phyloP scores from a whole-genome alignment of 92 coral and sea anemone species.

The Micromussa lordhowensis region DNA sequence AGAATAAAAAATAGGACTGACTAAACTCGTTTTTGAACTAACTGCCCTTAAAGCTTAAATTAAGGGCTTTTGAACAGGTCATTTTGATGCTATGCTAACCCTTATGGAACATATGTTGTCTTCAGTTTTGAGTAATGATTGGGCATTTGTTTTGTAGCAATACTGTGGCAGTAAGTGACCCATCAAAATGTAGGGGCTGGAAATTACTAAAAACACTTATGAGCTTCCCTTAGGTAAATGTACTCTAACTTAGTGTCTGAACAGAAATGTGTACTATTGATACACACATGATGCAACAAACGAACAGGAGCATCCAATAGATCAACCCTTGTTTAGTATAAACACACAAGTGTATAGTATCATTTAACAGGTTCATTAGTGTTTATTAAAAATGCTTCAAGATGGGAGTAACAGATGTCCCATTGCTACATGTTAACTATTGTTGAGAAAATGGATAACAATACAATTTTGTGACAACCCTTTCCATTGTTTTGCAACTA shows the following conservation, averaged over 20 bases:
- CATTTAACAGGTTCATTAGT: background rate
- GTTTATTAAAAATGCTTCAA: constrained; percentile 20
- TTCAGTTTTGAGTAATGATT: constrained; percentile 1
- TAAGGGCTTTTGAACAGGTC: constrained; percentile 16
- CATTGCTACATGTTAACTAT: constrained; percentile 19
- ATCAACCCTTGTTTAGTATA: constrained; percentile 26
- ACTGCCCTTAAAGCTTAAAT: background rate
- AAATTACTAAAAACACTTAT: constrained; percentile 13
- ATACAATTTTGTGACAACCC: constrained; percentile 32
- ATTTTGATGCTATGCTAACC: constrained; percentile 5
- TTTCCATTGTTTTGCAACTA: constrained; percentile 29
- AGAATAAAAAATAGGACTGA: constrained; percentile 12
- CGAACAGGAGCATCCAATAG: constrained; percentile 16
- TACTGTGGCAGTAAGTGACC: constrained; percentile 25
- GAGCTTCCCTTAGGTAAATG: background rate
- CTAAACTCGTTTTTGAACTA: constrained; percentile 7
- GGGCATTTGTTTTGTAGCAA: constrained; percentile 6
- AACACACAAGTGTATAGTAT: constrained; percentile 25
- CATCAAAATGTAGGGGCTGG: constrained; percentile 22
- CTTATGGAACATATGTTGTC: constrained; percentile 11
- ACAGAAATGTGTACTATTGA: constrained; percentile 10
- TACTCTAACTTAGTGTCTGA: background rate
- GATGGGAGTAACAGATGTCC: constrained; percentile 34
- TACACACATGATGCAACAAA: constrained; percentile 16
- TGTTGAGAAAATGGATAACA: constrained; percentile 19